phyloP scores from a whole-genome alignment of 2,113 vertebrate species.

The Corythornis vintsioides region DNA sequence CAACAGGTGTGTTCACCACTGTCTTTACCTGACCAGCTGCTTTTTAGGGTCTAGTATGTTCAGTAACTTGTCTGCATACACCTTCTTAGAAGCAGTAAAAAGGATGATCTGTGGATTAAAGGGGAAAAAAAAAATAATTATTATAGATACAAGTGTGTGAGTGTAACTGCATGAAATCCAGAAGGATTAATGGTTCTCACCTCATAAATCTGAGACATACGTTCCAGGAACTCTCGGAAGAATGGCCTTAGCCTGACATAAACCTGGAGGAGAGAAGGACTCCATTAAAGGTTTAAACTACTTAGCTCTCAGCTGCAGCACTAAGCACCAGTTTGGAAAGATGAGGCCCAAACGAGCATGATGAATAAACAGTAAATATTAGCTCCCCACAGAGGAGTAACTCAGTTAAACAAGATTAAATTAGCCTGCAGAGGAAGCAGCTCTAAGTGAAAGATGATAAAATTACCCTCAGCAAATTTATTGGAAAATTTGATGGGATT shows the following conservation, averaged over 20 bases:
- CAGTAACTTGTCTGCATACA: conserved; percentile 98
- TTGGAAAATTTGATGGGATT: neutral
- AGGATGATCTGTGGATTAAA: conserved; percentile 91
- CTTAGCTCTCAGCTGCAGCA: neutral
- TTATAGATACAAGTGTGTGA: conserved; percentile 1
- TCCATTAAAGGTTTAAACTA: neutral
- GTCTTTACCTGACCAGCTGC: conserved; percentile 92
- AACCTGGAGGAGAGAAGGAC: conserved; percentile 78
- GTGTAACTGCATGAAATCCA: neutral
- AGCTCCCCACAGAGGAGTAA: neutral
- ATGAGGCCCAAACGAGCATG: neutral
- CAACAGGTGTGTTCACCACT: neutral
- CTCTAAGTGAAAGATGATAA: neutral
- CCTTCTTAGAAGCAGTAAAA: conserved; percentile 99
- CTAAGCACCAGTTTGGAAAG: too few species aligned
- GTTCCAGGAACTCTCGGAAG: conserved; percentile 97
- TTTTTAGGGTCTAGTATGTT: conserved; percentile 99
- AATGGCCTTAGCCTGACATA: conserved; percentile 97
- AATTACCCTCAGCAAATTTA: neutral
- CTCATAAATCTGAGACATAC: conserved; percentile 99
- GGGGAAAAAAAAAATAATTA: conserved; percentile 41
- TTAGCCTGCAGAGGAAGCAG: neutral
- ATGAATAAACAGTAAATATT: neutral
- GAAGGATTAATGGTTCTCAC: conserved; percentile 72
- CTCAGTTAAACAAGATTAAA: neutral